phyloP scores from a whole-genome alignment of 2,797 vertebrate species.

The Gadopsis bispinosus region DNA sequence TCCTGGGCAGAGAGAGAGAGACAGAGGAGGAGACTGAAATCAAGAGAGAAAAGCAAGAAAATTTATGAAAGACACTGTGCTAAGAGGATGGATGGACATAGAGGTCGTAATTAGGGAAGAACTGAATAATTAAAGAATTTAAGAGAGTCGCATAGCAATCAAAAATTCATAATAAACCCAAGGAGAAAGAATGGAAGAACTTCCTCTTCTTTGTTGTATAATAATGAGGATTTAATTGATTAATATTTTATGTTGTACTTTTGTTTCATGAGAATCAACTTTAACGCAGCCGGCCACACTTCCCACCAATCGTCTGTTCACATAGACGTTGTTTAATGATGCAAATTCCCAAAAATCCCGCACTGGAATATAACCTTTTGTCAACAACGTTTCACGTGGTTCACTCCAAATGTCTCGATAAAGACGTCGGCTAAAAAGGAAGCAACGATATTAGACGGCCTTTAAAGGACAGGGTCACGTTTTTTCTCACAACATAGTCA shows the following conservation, averaged over 20 bases:
- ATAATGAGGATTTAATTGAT: constrained; percentile 5
- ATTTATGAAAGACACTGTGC: neutral
- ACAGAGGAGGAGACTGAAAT: neutral
- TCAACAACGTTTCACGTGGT: neutral
- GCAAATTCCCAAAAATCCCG: too few relatives aligned
- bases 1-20: constrained; percentile 14
- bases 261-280: neutral
- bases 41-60: neutral
- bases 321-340: too few relatives aligned
- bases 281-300: too few relatives aligned
- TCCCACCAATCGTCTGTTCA: neutral
- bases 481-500: neutral
- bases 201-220: neutral
- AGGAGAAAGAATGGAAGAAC: neutral
- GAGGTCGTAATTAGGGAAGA: neutral
- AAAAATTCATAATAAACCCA: neutral
- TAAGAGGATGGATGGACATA: neutral
- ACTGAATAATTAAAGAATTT: neutral
- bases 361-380: neutral
- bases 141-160: neutral
- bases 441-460: too few relatives aligned
- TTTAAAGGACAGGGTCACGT: neutral
- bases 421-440: neutral
- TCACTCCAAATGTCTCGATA: neutral
- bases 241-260: neutral